Percentiles rank a stretch among this genome's conserved stretches.
These are phyloP conservation scores for Gnathonemus longibarbis DNA, from an alignment of 2,113 vertebrate species.

Conservation along the genomic window DNA sequence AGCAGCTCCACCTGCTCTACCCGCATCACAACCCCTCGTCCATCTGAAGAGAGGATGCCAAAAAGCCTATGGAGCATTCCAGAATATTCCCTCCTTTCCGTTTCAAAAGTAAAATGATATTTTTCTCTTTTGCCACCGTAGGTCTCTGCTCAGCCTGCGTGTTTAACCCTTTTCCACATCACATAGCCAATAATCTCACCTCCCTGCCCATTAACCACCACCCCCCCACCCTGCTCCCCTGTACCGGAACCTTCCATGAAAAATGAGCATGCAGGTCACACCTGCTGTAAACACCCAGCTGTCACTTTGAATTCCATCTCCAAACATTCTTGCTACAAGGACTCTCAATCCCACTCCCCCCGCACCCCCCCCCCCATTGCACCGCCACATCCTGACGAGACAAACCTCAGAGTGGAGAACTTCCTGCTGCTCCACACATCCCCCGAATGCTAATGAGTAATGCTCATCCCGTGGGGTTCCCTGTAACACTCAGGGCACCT, in stretches of 20 bases:
- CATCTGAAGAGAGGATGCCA: background rate
- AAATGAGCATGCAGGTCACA: background rate
- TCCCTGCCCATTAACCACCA: background rate
- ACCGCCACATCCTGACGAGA: background rate
- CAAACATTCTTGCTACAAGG: background rate
- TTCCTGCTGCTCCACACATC: background rate
- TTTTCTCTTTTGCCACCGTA: background rate
- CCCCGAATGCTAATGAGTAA: background rate
- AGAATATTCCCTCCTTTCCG: background rate
- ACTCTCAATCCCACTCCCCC: background rate
- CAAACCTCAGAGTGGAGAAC: background rate
- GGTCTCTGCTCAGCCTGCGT: background rate
- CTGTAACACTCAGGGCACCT: background rate
- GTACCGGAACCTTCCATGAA: background rate
- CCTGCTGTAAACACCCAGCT: background rate
- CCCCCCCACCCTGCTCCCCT: no score
- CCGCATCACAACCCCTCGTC: background rate
- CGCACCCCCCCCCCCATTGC: no score
- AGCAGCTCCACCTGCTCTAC: background rate
- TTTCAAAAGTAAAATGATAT: background rate
- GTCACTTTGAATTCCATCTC: background rate
- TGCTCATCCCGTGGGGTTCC: background rate
- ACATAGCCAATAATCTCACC: background rate
- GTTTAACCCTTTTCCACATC: background rate
- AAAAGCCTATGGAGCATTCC: background rate